Percentiles rank a stretch among this genome's conserved stretches.
Conservation (phyloP, 2,888 invertebrate species). For the Ormyrus pomaceus region DNA sequence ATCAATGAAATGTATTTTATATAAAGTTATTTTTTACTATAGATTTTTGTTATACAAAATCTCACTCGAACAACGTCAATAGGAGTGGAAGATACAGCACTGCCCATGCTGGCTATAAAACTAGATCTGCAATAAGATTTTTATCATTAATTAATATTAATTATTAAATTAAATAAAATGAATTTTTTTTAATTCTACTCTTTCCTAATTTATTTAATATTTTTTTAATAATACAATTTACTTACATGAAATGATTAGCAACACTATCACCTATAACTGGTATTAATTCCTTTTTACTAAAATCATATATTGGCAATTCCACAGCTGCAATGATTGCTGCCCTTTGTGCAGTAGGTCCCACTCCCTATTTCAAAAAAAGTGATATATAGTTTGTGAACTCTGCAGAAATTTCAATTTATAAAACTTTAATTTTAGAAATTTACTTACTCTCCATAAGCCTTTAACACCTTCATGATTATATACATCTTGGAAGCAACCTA, state of each 20-base stretch:
- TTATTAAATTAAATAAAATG: not conserved
- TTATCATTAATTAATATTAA: constrained; percentile 18
- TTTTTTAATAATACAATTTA: constrained; percentile 59
- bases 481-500: constrained; percentile 89
- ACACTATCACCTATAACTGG: constrained; percentile 86
- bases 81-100: constrained; percentile 95
- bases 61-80: constrained; percentile 94
- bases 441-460: constrained; percentile 89
- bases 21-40: not conserved
- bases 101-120: constrained; percentile 93
- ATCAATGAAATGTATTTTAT: constrained; percentile 27
- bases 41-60: constrained; percentile 15
- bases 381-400: not conserved
- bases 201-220: not conserved
- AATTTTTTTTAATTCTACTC: not conserved
- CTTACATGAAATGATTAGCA: constrained; percentile 91
- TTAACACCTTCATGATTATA: constrained; percentile 88
- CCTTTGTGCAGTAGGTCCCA: constrained; percentile 93
- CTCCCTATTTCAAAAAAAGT: constrained; percentile 80
- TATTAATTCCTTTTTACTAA: constrained; percentile 86
- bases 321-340: constrained; percentile 96
- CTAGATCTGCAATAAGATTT: constrained; percentile 83
- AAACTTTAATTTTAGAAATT: constrained; percentile 34
- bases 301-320: constrained; percentile 95
- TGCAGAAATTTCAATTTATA: not conserved